These are phyloP conservation scores for Acleris emargana DNA, from an alignment of 2,888 invertebrate genomes.

Conservation along the genomic window DNA sequence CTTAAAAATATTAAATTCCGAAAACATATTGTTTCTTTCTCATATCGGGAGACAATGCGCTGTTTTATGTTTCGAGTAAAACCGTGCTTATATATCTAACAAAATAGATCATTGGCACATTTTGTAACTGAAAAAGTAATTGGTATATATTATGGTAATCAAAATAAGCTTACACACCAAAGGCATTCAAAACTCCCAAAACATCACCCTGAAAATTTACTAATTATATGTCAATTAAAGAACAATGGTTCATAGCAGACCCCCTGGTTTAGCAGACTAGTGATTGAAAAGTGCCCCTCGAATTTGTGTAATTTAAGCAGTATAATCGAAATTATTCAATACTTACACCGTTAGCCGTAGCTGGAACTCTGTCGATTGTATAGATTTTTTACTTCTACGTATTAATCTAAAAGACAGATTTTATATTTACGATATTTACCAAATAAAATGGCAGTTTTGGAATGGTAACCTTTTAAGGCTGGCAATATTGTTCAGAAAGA, in stretches of 20 bases:
- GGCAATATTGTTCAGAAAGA: conserved; percentile 7
- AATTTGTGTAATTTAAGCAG: conserved; percentile 73
- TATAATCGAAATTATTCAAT: conserved; percentile 62
- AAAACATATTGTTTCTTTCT: background rate
- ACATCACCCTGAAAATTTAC: no score
- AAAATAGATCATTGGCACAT: no score
- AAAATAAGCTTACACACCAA: no score
- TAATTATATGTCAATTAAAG: no score
- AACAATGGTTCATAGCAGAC: conserved; percentile 39
- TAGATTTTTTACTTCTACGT: conserved; percentile 60
- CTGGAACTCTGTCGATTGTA: conserved; percentile 64
- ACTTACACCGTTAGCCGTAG: conserved; percentile 73
- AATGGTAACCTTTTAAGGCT: background rate
- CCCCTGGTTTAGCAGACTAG: conserved; percentile 48
- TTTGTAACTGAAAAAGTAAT: no score
- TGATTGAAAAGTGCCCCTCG: conserved; percentile 72
- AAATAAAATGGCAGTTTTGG: conserved; percentile 21
- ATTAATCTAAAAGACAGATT: conserved; percentile 23
- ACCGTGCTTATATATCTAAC: no score
- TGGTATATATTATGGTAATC: no score
- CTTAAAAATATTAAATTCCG: background rate
- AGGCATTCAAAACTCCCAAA: background rate
- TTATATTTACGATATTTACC: conserved; percentile 7
- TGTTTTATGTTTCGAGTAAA: no score
- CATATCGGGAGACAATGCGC: background rate